phyloP scores from a whole-genome alignment of 2,888 invertebrate species.

The Beris morrisii region DNA sequence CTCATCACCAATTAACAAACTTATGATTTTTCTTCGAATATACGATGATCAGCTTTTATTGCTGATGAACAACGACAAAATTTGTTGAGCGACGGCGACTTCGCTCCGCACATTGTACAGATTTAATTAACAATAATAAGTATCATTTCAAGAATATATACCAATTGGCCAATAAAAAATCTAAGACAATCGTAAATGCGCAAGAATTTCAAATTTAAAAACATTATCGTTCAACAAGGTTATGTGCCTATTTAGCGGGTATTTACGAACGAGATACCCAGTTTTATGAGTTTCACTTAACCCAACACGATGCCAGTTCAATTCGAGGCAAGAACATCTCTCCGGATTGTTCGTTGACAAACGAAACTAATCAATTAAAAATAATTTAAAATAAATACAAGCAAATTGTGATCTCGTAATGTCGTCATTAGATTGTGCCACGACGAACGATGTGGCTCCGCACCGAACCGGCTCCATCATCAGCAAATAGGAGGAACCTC shows the following conservation, averaged over 20 bases:
- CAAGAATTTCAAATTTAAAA: conserved; percentile 17
- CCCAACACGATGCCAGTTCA: conserved; percentile 23
- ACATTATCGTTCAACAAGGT: conserved; percentile 15
- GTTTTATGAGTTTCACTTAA: conserved; percentile 26
- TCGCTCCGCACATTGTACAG: background rate
- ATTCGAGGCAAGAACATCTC: conserved; percentile 8
- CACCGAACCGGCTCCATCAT: conserved; percentile 11
- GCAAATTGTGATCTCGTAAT: conserved; percentile 40
- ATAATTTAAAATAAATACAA: conserved; percentile 41
- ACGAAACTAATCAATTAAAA: conserved; percentile 41
- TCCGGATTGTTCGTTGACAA: conserved; percentile 27
- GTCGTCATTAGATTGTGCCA: conserved; percentile 39
- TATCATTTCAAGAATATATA: background rate
- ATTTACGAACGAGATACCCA: conserved; percentile 17
- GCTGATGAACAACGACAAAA: no score
- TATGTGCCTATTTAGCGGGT: conserved; percentile 25
- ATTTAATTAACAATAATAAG: conserved; percentile 28
- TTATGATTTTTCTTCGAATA: no score
- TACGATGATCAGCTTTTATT: no score
- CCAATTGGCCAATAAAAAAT: conserved; percentile 6
- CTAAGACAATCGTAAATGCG: background rate
- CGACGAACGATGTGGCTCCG: conserved; percentile 16
- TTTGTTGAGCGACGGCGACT: no score
- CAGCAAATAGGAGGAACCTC: conserved; percentile 15
- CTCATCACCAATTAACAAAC: no score